Evolutionary conservation across 2,113 vertebrate species (phyloP).

Genomic region (Malurus cyaneus): DNA sequence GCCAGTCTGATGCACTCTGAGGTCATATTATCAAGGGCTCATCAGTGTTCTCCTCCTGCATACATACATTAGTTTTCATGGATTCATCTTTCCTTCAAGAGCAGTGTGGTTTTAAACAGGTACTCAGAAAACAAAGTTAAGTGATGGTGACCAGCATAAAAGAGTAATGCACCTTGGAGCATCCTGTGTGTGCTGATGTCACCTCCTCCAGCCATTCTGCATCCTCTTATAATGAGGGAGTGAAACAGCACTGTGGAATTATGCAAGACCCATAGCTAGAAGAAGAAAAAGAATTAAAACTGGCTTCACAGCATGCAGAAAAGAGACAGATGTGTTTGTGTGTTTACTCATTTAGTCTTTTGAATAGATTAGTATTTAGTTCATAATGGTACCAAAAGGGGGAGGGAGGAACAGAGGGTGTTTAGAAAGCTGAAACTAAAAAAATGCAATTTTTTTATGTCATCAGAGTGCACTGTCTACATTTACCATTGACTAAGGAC

Average conservation of each 20-base stretch:
- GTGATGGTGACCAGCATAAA: neutral
- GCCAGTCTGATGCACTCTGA: neutral
- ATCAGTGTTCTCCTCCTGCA: neutral
- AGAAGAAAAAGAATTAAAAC: neutral
- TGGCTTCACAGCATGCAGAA: neutral
- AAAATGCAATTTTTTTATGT: fast-evolving
- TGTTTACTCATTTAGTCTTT: neutral
- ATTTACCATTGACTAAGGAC: neutral
- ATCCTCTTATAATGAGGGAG: neutral
- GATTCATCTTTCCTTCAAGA: neutral
- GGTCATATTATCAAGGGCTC: neutral
- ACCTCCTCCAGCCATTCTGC: neutral
- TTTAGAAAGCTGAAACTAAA: neutral
- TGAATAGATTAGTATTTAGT: neutral
- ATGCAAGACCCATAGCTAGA: neutral
- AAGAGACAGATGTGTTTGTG: neutral
- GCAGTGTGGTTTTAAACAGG: neutral
- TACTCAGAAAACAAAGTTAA: neutral
- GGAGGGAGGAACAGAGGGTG: neutral
- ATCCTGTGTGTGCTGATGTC: neutral
- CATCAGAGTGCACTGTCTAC: neutral
- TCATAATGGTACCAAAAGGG: neutral
- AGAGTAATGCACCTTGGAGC: neutral
- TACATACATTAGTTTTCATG: neutral
- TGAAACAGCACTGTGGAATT: neutral